These are phyloP conservation scores for Miichthys miiuy DNA, from an alignment of 2,797 vertebrate species.

Conservation along the genomic window DNA sequence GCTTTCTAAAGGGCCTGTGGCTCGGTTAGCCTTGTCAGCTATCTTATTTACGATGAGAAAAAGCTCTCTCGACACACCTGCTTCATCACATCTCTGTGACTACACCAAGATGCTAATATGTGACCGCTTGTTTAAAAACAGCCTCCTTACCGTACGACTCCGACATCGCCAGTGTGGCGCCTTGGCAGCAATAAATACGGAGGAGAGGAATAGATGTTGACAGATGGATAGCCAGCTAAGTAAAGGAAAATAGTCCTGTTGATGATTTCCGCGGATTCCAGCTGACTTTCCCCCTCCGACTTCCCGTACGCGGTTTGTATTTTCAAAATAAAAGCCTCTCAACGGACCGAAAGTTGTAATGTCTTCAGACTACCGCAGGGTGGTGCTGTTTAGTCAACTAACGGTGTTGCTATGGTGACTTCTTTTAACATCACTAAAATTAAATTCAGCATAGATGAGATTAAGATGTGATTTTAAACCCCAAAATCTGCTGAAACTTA, in stretches of 20 bases:
- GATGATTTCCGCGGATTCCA: slow-evolving; percentile 79
- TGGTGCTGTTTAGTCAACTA: slow-evolving; percentile 27
- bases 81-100: slow-evolving; percentile 29
- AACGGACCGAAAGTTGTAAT: background rate
- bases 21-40: slow-evolving; percentile 71
- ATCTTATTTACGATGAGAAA: slow-evolving; percentile 69
- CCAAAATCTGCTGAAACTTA: too few species aligned
- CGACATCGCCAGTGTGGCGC: slow-evolving; percentile 83
- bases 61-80: slow-evolving; percentile 65
- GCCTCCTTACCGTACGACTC: slow-evolving; percentile 87
- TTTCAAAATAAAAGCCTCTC: slow-evolving; percentile 84
- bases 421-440: background rate
- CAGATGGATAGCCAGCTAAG: slow-evolving; percentile 67
- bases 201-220: slow-evolving; percentile 26
- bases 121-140: background rate
- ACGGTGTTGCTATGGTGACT: rapidly evolving
- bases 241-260: slow-evolving; percentile 75
- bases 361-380: background rate
- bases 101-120: background rate
- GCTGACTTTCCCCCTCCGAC: slow-evolving; percentile 71
- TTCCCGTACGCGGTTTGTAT: slow-evolving; percentile 71
- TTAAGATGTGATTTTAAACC: too few species aligned
- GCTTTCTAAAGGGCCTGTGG: slow-evolving; percentile 48
- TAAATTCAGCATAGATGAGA: too few species aligned
- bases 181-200: slow-evolving; percentile 20